Evolutionary conservation across 2,797 vertebrate genomes (phyloP), one percentile per base, ranked within the genome.

Genomic region (Squalus acanthias): DNA sequence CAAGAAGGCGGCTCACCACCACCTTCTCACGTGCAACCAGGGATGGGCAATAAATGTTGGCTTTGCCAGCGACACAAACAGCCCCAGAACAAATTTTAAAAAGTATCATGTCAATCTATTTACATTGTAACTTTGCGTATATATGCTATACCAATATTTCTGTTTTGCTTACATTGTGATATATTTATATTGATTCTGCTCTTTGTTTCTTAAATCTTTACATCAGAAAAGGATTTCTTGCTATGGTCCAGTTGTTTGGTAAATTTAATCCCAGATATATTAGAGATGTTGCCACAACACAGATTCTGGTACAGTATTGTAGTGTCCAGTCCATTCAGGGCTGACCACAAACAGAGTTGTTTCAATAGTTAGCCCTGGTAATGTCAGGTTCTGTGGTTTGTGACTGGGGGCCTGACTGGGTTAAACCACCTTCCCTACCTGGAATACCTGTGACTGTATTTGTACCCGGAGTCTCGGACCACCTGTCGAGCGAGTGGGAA

Each of bases 381-480:
- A 53, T 15, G 29, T 72, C 50, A 76, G 70, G 94, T 33, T 15
- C 46, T 95, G 70, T 95, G 94, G 24, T 57, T 74, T 95, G 70
- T 72, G 50, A 17, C 50, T 65, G 70, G 89, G 91, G 91, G 63
- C 94, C 70, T 53, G 94, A 72, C 94, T 74, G 94, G 94, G 70
- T 95, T 95, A 57, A 74, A 76, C 94, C 94, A 72, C 94, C 94
- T 72, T 57, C 70, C 94, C 94, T 95, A 95, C 94, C 94, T 95
- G 94, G 94, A 95, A n/a, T 95, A 95, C 94, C 99, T 98, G 98
- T 99, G 99, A 72, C 99, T 99, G 97, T 99, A 99, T 97, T 99
- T 99, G 98, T 99, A 99, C n/a, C 99, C 99, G 97, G 99, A 99
- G 97, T 99, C 99, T 97, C 99, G 98, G 97, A 99, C 99, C 97